Conservation (phyloP, 2,888 invertebrate species). For the Acanthopleura granulata region DNA sequence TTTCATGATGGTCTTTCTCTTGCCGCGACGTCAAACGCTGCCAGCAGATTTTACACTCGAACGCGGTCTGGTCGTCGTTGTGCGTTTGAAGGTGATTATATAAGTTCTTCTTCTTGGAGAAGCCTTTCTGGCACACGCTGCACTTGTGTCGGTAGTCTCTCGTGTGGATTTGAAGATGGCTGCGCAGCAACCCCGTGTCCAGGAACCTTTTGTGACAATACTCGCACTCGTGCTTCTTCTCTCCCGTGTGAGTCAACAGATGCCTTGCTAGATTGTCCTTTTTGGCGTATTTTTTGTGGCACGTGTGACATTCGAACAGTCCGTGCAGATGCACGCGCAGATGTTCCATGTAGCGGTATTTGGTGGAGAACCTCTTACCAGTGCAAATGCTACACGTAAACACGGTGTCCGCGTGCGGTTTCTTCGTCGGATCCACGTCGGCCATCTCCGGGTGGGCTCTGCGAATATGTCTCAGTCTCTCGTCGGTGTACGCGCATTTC, state of each 20-base stretch:
- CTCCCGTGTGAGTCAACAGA: background rate
- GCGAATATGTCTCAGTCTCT: constrained; percentile 15
- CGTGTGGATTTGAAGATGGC: background rate
- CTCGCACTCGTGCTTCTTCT: background rate
- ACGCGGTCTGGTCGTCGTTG: background rate
- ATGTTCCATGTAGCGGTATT: constrained; percentile 4
- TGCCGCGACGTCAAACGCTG: background rate
- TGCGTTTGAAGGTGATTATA: background rate
- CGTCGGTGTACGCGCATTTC: constrained; percentile 11
- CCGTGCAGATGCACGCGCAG: background rate
- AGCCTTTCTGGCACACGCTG: background rate
- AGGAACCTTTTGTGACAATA: background rate
- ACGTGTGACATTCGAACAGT: background rate
- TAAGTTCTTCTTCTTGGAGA: background rate
- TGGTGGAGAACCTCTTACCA: constrained; percentile 7
- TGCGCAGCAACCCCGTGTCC: background rate
- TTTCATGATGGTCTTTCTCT: no score
- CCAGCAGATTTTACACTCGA: background rate
- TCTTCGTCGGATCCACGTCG: background rate
- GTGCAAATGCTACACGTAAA: constrained; percentile 2
- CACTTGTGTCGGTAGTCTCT: background rate
- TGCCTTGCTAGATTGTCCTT: background rate
- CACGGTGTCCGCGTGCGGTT: background rate
- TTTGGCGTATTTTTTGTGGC: background rate
- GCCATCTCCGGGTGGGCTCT: constrained; percentile 16